A percentile compares a stretch with the other conserved stretches of the same genome.
Conservation (phyloP, 2,113 vertebrate genomes). For the Vulpes ferrilata region DNA sequence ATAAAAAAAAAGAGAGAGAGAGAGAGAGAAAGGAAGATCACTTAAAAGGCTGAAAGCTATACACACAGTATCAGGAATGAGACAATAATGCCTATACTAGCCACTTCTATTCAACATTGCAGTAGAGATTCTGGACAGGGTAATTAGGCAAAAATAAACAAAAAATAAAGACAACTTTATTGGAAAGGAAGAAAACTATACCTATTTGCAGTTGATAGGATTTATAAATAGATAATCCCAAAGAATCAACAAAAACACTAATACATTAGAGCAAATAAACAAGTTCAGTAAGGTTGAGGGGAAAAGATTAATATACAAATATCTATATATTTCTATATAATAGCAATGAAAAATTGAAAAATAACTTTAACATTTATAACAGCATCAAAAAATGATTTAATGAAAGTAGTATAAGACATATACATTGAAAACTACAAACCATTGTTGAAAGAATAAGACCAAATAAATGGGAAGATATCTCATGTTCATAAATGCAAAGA, state of each 20-base stretch:
- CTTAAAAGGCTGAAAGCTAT: background rate
- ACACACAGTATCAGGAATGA: background rate
- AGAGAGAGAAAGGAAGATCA: background rate
- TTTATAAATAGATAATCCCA: background rate
- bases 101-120: background rate
- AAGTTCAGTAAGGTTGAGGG: background rate
- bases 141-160: background rate
- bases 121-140: background rate
- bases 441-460: background rate
- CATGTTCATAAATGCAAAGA: background rate
- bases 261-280: background rate
- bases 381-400: background rate
- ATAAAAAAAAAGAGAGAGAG: background rate
- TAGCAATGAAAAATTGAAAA: background rate
- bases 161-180: background rate
- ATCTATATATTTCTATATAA: background rate
- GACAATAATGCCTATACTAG: background rate
- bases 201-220: background rate
- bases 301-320: background rate
- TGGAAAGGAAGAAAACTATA: background rate
- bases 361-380: background rate
- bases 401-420: background rate
- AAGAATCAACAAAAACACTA: background rate
- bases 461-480: background rate
- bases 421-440: background rate